A percentile compares a stretch with the other conserved stretches of the same genome.
These are phyloP conservation scores for Chunga burmeisteri DNA, from an alignment of 2,113 vertebrate species.

Conservation along the genomic window DNA sequence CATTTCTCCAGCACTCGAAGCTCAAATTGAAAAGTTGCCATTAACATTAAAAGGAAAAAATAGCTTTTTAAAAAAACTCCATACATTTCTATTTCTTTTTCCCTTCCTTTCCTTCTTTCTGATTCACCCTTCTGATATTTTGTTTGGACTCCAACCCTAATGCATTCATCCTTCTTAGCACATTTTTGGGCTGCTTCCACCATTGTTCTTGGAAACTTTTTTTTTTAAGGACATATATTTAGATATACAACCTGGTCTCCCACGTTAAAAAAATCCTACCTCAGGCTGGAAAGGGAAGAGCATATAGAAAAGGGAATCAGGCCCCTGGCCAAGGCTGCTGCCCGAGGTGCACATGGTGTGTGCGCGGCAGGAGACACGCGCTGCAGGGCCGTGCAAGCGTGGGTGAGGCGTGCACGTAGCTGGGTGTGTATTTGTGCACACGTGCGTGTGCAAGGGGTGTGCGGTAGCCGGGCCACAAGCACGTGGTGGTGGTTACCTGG, in stretches of 20 bases:
- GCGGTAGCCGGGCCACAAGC: background rate
- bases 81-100: conserved; percentile 53
- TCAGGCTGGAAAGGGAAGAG: background rate
- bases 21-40: conserved; percentile 69
- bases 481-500: background rate
- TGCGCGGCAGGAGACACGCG: background rate
- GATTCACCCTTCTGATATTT: conserved; percentile 81
- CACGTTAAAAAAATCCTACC: background rate
- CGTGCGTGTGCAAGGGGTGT: background rate
- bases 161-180: conserved; percentile 70
- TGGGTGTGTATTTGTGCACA: too few relatives aligned
- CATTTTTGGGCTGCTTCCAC: conserved; percentile 79
- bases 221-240: conserved; percentile 56
- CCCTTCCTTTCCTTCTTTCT: conserved; percentile 55
- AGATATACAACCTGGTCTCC: conserved; percentile 61
- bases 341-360: fast-evolving
- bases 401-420: background rate
- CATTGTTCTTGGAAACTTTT: conserved; percentile 76
- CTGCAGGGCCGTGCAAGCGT: background rate
- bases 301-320: background rate
- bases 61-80: conserved; percentile 65
- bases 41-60: conserved; percentile 64
- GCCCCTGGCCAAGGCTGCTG: background rate
- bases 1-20: conserved; percentile 61
- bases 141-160: conserved; percentile 71